Conservation (phyloP, 2,113 vertebrate genomes). For the Peromyscus californicus region DNA sequence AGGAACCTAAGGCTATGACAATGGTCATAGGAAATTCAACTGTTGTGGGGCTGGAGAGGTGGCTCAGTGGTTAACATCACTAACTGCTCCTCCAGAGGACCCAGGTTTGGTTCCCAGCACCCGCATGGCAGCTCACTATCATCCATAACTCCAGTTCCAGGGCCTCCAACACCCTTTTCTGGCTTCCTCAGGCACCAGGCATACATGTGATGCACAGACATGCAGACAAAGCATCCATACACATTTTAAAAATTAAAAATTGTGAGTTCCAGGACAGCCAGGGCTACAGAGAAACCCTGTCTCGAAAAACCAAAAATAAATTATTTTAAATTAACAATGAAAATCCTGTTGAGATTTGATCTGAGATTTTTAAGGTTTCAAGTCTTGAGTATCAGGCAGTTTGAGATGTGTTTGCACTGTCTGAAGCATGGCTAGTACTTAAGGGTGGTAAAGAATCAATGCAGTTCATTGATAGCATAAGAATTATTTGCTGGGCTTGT, state of each 20-base stretch:
- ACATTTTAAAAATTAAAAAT: background rate
- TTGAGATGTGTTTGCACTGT: slow-evolving; percentile 20
- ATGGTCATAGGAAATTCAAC: background rate
- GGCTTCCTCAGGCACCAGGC: background rate
- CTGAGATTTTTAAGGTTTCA: slow-evolving; percentile 53
- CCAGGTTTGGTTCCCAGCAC: background rate
- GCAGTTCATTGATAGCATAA: background rate
- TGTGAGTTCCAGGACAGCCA: background rate
- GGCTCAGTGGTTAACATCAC: background rate
- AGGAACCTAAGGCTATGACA: slow-evolving; percentile 13
- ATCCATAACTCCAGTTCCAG: background rate
- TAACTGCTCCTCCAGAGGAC: background rate
- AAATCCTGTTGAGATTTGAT: background rate
- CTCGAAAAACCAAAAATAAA: background rate
- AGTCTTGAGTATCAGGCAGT: background rate
- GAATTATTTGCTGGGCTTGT: slow-evolving; percentile 3
- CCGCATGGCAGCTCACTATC: background rate
- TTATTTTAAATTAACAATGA: background rate
- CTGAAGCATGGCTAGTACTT: background rate
- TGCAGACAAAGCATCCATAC: background rate
- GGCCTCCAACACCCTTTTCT: background rate
- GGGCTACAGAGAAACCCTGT: background rate
- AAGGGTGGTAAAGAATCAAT: slow-evolving; percentile 32
- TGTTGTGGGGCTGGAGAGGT: background rate
- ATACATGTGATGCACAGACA: background rate